Conservation (phyloP, 2,888 invertebrate genomes). For the Nemoura dubitans region DNA sequence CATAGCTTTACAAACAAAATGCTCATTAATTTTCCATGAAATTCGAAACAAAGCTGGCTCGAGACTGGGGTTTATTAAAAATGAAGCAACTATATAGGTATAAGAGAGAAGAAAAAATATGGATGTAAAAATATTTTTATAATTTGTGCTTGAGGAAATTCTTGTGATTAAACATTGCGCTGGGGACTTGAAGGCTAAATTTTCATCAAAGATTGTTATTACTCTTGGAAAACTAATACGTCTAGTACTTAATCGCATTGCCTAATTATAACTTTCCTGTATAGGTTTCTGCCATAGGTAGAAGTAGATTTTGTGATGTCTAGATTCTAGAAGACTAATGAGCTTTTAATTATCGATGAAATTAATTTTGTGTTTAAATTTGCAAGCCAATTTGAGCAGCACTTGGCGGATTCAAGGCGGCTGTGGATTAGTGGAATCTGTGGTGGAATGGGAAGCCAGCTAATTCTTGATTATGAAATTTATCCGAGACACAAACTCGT, state of each 20-base stretch:
- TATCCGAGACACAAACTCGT: no score
- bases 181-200: background rate
- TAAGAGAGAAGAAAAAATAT: background rate
- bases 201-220: background rate
- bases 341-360: conserved; percentile 12
- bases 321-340: background rate
- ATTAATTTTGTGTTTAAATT: background rate
- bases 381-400: background rate
- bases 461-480: no score
- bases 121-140: background rate
- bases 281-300: background rate
- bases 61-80: background rate
- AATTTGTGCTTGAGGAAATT: background rate
- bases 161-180: background rate
- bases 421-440: no score
- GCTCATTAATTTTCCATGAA: background rate
- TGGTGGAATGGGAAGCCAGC: no score
- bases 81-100: background rate
- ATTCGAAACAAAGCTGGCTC: background rate
- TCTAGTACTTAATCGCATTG: background rate
- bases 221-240: background rate
- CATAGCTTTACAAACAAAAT: background rate
- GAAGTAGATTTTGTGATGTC: background rate
- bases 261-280: background rate
- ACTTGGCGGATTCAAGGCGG: no score